Conservation (phyloP, 2,888 invertebrate species). For the Drosophila prolongata region DNA sequence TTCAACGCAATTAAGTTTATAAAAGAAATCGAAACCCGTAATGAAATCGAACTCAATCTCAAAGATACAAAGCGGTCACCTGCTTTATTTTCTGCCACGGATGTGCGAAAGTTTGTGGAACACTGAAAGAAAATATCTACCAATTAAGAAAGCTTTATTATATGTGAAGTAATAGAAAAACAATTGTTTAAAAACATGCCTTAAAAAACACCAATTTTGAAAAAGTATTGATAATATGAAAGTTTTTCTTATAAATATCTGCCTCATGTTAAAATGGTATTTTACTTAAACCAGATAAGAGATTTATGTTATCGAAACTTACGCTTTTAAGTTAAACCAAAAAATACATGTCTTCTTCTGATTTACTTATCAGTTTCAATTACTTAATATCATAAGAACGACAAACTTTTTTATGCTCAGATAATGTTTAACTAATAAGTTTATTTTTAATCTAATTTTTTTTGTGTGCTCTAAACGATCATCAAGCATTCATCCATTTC, state of each 20-base stretch:
- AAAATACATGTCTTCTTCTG: too few relatives aligned
- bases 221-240: not conserved
- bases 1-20: slow-evolving; percentile 66
- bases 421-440: not conserved
- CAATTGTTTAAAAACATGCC: too few relatives aligned
- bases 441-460: not conserved
- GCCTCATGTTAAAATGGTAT: not conserved
- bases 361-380: too few relatives aligned
- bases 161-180: too few relatives aligned
- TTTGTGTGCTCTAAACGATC: slow-evolving; percentile 16
- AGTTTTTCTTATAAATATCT: not conserved
- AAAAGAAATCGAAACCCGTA: slow-evolving; percentile 48
- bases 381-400: not conserved
- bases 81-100: not conserved
- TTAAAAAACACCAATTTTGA: not conserved
- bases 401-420: not conserved
- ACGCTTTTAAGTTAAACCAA: not conserved
- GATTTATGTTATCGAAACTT: not conserved
- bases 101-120: not conserved
- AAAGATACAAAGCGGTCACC: slow-evolving; percentile 19
- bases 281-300: not conserved
- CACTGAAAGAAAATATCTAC: slow-evolving; percentile 1
- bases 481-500: slow-evolving; percentile 41
- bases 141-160: too few relatives aligned
- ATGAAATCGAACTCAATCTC: slow-evolving; percentile 40